phyloP scores from a whole-genome alignment of 1,140 invertebrate species.

The Rhagoletis zephyria region DNA sequence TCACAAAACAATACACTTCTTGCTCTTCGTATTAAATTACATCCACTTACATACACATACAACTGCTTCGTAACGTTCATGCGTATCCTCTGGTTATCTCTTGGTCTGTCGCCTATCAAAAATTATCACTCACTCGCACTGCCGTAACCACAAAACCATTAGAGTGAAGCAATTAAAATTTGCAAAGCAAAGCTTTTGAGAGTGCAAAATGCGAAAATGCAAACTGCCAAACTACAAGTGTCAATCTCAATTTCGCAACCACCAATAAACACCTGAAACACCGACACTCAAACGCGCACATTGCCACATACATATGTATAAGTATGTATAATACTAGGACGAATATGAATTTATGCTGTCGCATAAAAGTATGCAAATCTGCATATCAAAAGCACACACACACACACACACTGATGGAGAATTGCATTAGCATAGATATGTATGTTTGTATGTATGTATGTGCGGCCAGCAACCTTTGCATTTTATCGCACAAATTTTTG shows the following conservation, averaged over 20 bases:
- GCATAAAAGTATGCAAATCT: constrained; percentile 15
- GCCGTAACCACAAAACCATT: constrained; percentile 11
- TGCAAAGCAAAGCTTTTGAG: constrained; percentile 37
- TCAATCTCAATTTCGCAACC: constrained; percentile 2
- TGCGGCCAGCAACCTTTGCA: background rate
- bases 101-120: background rate
- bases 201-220: constrained; percentile 21
- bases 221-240: constrained; percentile 25
- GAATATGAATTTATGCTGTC: constrained; percentile 20
- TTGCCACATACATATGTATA: background rate
- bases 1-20: background rate
- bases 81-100: background rate
- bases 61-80: too few species aligned
- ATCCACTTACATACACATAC: too few species aligned
- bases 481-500: constrained; percentile 15
- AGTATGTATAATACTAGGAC: background rate
- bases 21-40: background rate
- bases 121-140: background rate
- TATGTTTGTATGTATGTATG: background rate
- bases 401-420: background rate
- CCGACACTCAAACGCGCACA: background rate
- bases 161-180: constrained; percentile 46
- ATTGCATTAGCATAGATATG: background rate
- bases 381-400: constrained; percentile 5
- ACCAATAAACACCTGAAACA: constrained; percentile 34